Conservation (phyloP, 1,140 invertebrate species). For the Aphaenogaster rudis region DNA sequence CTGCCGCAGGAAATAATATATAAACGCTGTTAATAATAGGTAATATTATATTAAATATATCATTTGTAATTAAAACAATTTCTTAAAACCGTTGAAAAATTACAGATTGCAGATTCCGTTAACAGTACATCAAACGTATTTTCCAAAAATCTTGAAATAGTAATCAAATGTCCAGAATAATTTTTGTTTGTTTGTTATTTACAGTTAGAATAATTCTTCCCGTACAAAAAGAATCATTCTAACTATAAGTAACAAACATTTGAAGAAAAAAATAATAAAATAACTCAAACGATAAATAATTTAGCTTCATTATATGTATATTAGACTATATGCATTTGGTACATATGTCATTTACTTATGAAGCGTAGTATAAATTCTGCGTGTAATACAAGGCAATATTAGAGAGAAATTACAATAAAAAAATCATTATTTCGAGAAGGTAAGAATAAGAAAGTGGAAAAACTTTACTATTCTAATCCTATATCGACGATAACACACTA, state of each 20-base stretch:
- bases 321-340: background rate
- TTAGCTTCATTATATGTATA: slow-evolving; percentile 8
- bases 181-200: background rate
- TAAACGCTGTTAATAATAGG: background rate
- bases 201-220: background rate
- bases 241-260: background rate
- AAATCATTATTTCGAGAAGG: background rate
- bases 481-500: background rate
- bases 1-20: slow-evolving; percentile 8
- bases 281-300: background rate
- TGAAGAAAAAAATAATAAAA: background rate
- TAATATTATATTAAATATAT: slow-evolving; percentile 13
- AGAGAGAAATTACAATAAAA: background rate
- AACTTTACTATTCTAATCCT: background rate
- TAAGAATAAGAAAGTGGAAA: background rate
- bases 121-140: background rate
- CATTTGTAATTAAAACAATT: background rate
- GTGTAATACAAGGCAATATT: background rate
- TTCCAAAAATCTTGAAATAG: background rate
- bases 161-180: background rate
- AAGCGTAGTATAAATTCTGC: slow-evolving; percentile 14
- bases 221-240: background rate
- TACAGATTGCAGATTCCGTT: background rate
- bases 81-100: slow-evolving; percentile 7
- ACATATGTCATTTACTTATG: background rate